Base-by-base conservation (phyloP, 2,797 vertebrate species). In the Mastacembelus armatus region DNA sequence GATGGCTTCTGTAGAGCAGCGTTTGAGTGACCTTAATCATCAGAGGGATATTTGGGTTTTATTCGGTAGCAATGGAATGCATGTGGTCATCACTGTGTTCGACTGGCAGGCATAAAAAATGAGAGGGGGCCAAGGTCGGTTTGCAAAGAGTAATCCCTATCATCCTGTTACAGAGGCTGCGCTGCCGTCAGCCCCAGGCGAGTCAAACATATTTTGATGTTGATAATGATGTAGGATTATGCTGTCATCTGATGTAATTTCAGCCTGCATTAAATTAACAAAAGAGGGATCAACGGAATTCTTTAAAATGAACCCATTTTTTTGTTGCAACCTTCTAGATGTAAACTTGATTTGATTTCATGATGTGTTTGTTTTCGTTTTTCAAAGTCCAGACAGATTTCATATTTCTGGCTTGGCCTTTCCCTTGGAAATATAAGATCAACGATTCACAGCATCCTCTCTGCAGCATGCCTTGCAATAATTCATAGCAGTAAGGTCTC, bases 11-110 rank as follows among this genome's bases (percentile, higher is more conserved):
- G 77, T 65, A 56, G 72, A 86, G 78, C 74, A 81, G 76, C 66
- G 85, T 75, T 74, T 75, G 83, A 86, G 79, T 92, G 91, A 92
- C 92, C 92, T 92, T 92, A 93, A 92, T 92, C 91, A 92, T 91
- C 88, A 74, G 82, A 82, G 76, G 87, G 87, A 88, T 90, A 91
- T 92, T 92, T 89, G 82, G 84, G 78, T 85, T 90, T 90, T 90
- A 86, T 88, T 89, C 76, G 60, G 78, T 79, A 77, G 69, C 60
- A 16, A 75, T 72, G 80, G 43, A 12, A 78, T 73, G 36, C 71
- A 81, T 14, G 66, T 67, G 77, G 87, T 80, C 85, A 84, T 83
- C 76, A 8, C 70, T 78, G 72, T 21, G 64, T 84, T 88, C 70
- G 68, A 89, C 85, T 85, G 88, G 86, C 87, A 87, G 81, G 84